A percentile compares a stretch with the other conserved stretches of the same genome.
Evolutionary conservation across 2,113 vertebrate species (phyloP).

Genomic region (Plotosus lineatus): DNA sequence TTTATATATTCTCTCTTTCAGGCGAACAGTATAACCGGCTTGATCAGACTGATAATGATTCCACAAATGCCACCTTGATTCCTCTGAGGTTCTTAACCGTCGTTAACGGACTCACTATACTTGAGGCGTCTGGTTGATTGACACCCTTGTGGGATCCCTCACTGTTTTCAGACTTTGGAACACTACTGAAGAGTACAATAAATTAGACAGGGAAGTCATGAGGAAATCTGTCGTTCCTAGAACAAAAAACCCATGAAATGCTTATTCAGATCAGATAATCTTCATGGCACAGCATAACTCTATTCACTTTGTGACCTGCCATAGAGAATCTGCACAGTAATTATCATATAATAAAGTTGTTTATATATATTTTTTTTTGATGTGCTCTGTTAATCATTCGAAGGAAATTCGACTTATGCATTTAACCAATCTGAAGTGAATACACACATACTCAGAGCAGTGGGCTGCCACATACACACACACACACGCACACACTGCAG

Average conservation of each 20-base stretch:
- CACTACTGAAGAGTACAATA: not conserved
- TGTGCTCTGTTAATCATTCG: too few species aligned
- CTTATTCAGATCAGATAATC: not conserved
- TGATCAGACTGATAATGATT: not conserved
- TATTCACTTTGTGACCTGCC: not conserved
- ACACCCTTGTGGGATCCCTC: not conserved
- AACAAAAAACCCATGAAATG: constrained; percentile 1
- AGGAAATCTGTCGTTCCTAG: not conserved
- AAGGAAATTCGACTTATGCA: too few species aligned
- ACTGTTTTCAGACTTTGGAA: not conserved
- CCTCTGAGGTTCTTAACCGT: not conserved
- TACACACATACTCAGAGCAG: too few species aligned
- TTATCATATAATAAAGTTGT: not conserved
- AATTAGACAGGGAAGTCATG: not conserved
- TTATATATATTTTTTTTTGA: not conserved
- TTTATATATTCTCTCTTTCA: constrained; percentile 6
- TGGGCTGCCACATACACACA: too few species aligned
- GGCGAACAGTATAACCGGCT: not conserved
- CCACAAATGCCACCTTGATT: constrained; percentile 11
- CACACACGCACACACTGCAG: too few species aligned
- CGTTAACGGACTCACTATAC: not conserved
- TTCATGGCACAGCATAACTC: not conserved
- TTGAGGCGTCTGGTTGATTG: not conserved
- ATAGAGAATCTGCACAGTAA: not conserved
- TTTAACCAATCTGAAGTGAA: too few species aligned